Evolutionary conservation across 2,113 vertebrate genomes (phyloP).

Genomic region (Dicaeum eximium): DNA sequence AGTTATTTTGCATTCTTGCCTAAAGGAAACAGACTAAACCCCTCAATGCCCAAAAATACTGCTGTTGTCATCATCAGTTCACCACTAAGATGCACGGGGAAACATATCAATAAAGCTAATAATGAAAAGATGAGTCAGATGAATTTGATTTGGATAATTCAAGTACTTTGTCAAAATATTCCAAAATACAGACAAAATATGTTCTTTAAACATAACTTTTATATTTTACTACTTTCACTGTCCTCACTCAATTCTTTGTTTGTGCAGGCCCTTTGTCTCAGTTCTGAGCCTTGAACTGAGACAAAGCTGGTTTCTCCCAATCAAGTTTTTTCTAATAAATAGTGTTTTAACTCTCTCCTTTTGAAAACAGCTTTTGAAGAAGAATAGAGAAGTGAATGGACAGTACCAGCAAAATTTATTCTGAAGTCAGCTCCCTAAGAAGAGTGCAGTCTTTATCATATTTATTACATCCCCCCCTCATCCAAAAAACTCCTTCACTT

Average conservation of each 20-base stretch:
- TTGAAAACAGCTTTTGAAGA: not conserved
- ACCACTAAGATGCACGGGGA: not conserved
- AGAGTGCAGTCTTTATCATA: not conserved
- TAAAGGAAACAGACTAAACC: not conserved
- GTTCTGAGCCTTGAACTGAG: not conserved
- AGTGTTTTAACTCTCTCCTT: not conserved
- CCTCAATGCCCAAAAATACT: not conserved
- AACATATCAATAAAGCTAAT: not conserved
- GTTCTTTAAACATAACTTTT: not conserved
- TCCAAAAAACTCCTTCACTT: not conserved
- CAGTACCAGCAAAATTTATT: not conserved
- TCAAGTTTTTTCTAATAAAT: not conserved
- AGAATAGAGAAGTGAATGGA: not conserved
- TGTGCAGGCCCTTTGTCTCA: not conserved
- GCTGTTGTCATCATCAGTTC: not conserved
- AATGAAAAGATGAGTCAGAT: not conserved
- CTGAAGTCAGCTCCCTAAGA: not conserved
- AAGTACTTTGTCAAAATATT: not conserved
- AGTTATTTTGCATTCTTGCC: constrained; percentile 7
- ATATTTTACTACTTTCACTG: not conserved
- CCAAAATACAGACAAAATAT: not conserved
- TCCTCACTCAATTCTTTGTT: not conserved
- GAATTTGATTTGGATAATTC: not conserved
- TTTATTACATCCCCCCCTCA: not conserved
- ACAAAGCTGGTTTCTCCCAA: not conserved